Conservation (phyloP, 2,113 vertebrate genomes). For the Apodemus speciosus region DNA sequence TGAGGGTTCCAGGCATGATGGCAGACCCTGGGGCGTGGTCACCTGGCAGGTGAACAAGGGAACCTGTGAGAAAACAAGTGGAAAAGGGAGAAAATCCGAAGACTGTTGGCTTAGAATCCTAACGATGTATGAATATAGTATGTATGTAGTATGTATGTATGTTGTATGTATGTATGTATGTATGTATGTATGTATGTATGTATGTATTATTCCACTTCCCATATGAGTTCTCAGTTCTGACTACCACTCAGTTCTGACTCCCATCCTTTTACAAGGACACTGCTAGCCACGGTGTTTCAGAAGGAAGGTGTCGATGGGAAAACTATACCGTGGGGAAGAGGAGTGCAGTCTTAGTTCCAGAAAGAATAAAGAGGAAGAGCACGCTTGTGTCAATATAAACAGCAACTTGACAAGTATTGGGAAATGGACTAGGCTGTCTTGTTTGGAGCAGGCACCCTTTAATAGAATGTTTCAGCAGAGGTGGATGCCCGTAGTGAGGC, state of each 20-base stretch:
- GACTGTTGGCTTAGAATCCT: not conserved
- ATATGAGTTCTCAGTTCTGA: not conserved
- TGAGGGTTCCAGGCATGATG: not conserved
- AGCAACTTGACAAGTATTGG: not conserved
- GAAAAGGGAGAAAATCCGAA: not conserved
- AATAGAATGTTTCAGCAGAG: not conserved
- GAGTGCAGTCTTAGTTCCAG: constrained; percentile 4
- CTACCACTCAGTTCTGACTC: not conserved
- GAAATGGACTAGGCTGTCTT: not conserved
- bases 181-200: no score
- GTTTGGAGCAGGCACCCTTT: not conserved
- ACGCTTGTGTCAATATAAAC: not conserved
- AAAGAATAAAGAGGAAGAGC: not conserved
- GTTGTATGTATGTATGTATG: no score
- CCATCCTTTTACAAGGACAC: not conserved
- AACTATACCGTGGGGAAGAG: not conserved
- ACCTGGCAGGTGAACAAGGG: not conserved
- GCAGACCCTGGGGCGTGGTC: not conserved
- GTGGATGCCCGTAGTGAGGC: not conserved
- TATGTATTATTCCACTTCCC: not conserved
- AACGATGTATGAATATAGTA: not conserved
- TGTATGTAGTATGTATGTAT: not conserved
- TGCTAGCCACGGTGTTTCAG: not conserved
- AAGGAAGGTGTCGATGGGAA: not conserved
- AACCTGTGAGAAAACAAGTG: not conserved